phyloP scores from a whole-genome alignment of 2,888 invertebrate genomes.

The Lepeophtheirus nordmannii region DNA sequence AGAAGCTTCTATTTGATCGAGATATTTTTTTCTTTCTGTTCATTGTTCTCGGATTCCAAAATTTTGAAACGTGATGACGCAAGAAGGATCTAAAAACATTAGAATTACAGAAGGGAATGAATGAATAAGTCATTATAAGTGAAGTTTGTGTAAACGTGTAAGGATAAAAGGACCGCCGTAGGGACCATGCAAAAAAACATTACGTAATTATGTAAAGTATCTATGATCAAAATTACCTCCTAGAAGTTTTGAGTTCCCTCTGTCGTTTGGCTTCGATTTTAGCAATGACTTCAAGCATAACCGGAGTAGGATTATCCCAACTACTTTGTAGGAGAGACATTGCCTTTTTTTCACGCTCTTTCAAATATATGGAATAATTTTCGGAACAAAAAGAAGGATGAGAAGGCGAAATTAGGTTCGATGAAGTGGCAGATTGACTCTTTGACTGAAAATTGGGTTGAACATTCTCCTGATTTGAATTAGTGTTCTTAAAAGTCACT shows the following conservation, averaged over 20 bases:
- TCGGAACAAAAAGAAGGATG: neutral
- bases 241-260: neutral
- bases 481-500: neutral
- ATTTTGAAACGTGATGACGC: neutral
- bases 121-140: too few species aligned
- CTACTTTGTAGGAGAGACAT: neutral
- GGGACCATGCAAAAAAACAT: too few species aligned
- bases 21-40: too few species aligned
- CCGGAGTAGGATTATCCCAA: neutral
- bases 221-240: neutral
- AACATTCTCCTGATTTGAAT: neutral
- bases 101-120: neutral
- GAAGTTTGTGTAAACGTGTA: too few species aligned
- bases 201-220: too few species aligned
- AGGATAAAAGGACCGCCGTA: too few species aligned
- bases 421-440: neutral
- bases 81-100: neutral
- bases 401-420: neutral
- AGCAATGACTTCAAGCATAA: neutral
- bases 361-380: neutral
- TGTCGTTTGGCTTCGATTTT: neutral
- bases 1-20: too few species aligned
- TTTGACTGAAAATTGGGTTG: neutral
- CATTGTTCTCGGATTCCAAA: neutral
- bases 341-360: neutral